Percentiles rank a stretch among this genome's conserved stretches.
phyloP scores from a whole-genome alignment of 2,888 invertebrate genomes.

The Spatulosminthurus flaviceps region DNA sequence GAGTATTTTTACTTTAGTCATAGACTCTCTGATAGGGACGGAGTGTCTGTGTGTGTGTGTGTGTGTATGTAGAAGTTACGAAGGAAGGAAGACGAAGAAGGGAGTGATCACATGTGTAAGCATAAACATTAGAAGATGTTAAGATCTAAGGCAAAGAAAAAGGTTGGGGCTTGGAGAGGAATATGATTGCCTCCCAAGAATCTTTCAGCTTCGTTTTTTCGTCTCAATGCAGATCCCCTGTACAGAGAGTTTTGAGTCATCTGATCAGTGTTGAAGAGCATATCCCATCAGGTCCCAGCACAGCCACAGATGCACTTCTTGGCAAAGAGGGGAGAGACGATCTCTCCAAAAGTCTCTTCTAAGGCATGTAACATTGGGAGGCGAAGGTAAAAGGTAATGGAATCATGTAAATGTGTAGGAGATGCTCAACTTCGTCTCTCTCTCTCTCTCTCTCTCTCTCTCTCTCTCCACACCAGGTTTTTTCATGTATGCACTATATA shows the following conservation, averaged over 20 bases:
- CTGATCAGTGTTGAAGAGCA: conserved; percentile 34
- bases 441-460: conserved; percentile 13
- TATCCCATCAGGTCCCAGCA: background rate
- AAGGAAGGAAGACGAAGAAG: too few relatives aligned
- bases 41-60: too few relatives aligned
- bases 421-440: conserved; percentile 5
- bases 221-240: conserved; percentile 30
- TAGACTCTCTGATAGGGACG: too few relatives aligned
- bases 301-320: conserved; percentile 38
- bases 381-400: conserved; percentile 9
- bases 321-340: conserved; percentile 37
- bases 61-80: too few relatives aligned
- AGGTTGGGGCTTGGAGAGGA: conserved; percentile 41
- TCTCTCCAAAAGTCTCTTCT: background rate
- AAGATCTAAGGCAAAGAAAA: conserved; percentile 32
- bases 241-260: conserved; percentile 40
- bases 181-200: conserved; percentile 43
- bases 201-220: conserved; percentile 34
- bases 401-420: conserved; percentile 37
- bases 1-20: too few relatives aligned
- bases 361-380: conserved; percentile 6
- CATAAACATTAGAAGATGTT: conserved; percentile 41
- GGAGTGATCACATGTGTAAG: background rate
- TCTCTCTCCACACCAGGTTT: too few relatives aligned
- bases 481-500: conserved; percentile 19